Percentiles rank a stretch among this genome's conserved stretches.
Evolutionary conservation across 2,797 vertebrate species (phyloP).

Genomic region (Macropodus opercularis): DNA sequence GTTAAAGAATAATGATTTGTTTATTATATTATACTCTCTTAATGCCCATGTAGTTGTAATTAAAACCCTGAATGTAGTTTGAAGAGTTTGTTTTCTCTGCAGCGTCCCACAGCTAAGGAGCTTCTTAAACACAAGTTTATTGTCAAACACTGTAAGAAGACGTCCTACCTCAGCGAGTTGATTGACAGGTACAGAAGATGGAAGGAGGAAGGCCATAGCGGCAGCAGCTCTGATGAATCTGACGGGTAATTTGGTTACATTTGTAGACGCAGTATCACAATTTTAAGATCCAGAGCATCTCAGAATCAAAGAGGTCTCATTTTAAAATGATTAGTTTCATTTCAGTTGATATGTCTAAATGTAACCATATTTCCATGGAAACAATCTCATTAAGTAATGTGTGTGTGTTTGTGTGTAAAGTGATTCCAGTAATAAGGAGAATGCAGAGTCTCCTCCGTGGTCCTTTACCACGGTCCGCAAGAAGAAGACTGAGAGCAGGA

Average conservation of each 20-base stretch:
- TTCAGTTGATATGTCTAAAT: neutral
- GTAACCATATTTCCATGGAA: neutral
- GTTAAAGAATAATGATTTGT: too few species aligned
- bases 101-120: slow-evolving; percentile 94
- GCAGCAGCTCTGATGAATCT: slow-evolving; percentile 90
- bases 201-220: slow-evolving; percentile 89
- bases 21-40: too few species aligned
- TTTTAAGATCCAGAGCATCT: neutral
- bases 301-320: neutral
- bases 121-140: slow-evolving; percentile 96
- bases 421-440: slow-evolving; percentile 90
- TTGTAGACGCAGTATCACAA: neutral
- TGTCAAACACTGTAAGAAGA: slow-evolving; percentile 92
- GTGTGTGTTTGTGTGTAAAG: slow-evolving; percentile 61
- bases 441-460: slow-evolving; percentile 87
- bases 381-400: neutral
- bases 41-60: neutral
- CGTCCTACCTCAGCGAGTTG: slow-evolving; percentile 92
- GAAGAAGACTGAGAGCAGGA: slow-evolving; percentile 87
- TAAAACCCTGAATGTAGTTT: neutral
- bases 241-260: slow-evolving; percentile 77
- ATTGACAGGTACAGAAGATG: slow-evolving; percentile 92
- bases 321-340: too few species aligned
- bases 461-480: slow-evolving; percentile 91
- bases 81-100: neutral